Evolutionary conservation across 2,888 invertebrate genomes (phyloP).

Genomic region (Uropetala carovei): DNA sequence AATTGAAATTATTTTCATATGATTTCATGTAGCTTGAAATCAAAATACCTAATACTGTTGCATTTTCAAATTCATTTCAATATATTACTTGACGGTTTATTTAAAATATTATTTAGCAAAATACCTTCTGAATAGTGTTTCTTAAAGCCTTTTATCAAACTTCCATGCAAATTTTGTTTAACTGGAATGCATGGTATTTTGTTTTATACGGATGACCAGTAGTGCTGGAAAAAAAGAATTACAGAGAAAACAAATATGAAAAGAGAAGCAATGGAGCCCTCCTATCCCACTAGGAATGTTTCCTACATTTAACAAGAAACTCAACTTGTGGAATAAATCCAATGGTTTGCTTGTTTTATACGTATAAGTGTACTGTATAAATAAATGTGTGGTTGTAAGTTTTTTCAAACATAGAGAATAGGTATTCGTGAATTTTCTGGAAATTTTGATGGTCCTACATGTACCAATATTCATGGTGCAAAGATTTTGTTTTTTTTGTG

Average conservation of each 20-base stretch:
- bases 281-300: slow-evolving; percentile 24
- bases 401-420: slow-evolving; percentile 39
- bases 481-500: neutral
- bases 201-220: slow-evolving; percentile 22
- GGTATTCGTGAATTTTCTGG: slow-evolving; percentile 24
- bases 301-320: slow-evolving; percentile 44
- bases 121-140: too few relatives aligned
- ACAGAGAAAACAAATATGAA: neutral
- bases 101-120: too few relatives aligned
- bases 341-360: slow-evolving; percentile 63
- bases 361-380: slow-evolving; percentile 56
- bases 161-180: slow-evolving; percentile 43
- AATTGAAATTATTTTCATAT: neutral
- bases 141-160: neutral
- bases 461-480: slow-evolving; percentile 22
- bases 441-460: slow-evolving; percentile 55
- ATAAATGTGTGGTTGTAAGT: slow-evolving; percentile 60
- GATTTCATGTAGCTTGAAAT: neutral
- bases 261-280: neutral
- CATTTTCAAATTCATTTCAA: too few relatives aligned
- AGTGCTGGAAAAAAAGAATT: slow-evolving; percentile 33
- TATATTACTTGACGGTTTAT: too few relatives aligned
- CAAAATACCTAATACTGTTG: neutral
- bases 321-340: slow-evolving; percentile 43
- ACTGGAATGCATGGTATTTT: slow-evolving; percentile 61